Conservation (phyloP, 2,113 vertebrate species). For the Meriones unguiculatus region DNA sequence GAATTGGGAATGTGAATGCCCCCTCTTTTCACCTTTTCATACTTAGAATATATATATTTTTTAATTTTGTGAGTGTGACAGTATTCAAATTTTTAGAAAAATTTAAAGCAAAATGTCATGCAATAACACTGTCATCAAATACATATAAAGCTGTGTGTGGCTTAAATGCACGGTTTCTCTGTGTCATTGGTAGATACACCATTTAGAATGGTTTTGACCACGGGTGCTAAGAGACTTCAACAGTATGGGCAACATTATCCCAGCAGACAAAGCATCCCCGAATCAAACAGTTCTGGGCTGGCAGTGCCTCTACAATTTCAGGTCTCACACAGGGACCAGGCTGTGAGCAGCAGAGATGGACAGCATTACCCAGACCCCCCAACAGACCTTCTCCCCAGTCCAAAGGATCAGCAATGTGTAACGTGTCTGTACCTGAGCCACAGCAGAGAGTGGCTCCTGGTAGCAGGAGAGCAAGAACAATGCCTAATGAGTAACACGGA, state of each 20-base stretch:
- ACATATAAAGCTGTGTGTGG: neutral
- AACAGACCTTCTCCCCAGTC: neutral
- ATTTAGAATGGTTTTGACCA: neutral
- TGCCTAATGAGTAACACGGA: neutral
- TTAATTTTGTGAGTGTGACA: neutral
- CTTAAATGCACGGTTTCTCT: neutral
- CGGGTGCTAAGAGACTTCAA: neutral
- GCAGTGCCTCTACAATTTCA: neutral
- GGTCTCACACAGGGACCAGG: neutral
- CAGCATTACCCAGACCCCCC: neutral
- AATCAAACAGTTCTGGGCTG: neutral
- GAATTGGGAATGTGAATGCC: neutral
- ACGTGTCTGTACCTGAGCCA: neutral
- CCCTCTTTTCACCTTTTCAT: neutral
- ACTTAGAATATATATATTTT: neutral
- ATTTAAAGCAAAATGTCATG: constrained; percentile 44
- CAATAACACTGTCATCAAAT: neutral
- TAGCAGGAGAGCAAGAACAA: neutral
- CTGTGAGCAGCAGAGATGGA: neutral
- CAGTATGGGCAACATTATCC: neutral
- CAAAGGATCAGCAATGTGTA: neutral
- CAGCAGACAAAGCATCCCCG: neutral
- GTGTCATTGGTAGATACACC: neutral
- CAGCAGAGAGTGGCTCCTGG: neutral
- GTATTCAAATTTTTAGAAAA: neutral